Conservation (phyloP, 2,888 invertebrate species). For the Archips crataeganus region DNA sequence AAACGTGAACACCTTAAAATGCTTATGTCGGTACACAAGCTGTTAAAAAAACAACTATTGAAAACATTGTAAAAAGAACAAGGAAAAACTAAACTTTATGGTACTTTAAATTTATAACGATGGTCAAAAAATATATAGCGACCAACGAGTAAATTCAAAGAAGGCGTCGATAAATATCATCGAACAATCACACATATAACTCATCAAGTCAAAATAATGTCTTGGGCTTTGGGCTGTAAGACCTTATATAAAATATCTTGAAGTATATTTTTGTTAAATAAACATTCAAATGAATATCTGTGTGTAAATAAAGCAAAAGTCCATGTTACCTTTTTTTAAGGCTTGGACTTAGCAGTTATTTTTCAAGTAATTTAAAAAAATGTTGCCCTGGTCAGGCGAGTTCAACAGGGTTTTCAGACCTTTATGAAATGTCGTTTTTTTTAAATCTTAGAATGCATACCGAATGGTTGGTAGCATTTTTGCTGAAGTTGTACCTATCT, state of each 20-base stretch:
- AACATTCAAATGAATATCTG: background rate
- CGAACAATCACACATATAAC: background rate
- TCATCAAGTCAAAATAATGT: constrained; percentile 4
- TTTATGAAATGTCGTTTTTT: background rate
- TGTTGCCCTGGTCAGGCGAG: constrained; percentile 3
- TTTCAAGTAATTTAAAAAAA: constrained; percentile 2
- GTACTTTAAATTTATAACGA: background rate
- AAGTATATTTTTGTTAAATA: background rate
- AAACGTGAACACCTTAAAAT: background rate
- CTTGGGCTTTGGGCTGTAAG: background rate
- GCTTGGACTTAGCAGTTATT: background rate
- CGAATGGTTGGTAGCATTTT: background rate
- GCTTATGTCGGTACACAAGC: background rate
- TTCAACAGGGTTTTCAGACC: constrained; percentile 17
- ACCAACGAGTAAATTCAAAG: background rate
- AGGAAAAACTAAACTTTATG: background rate
- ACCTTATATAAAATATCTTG: background rate
- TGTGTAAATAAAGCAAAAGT: background rate
- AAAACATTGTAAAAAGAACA: background rate
- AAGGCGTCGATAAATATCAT: constrained; percentile 10
- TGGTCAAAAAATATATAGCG: background rate
- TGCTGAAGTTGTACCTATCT: too few species aligned
- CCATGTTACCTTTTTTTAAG: constrained; percentile 17
- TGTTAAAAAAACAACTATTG: background rate
- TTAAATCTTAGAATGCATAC: background rate